phyloP scores from a whole-genome alignment of 2,113 vertebrate genomes.

The Elephas maximus region DNA sequence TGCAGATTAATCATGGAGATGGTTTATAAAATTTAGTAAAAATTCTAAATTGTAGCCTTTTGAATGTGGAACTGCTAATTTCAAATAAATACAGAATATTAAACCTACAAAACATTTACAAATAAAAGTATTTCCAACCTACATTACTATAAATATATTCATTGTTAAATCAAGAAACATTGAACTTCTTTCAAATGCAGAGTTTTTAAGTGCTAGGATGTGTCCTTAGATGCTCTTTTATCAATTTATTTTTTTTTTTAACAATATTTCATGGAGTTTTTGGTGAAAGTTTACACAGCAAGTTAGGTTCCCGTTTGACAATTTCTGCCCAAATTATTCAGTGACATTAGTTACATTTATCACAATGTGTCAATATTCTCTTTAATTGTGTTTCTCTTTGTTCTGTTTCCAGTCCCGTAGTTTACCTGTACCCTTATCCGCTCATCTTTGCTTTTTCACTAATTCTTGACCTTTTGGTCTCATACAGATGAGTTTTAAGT shows the following conservation, averaged over 20 bases:
- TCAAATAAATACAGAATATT: slow-evolving; percentile 35
- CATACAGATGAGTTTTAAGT: no score
- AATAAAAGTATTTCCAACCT: slow-evolving; percentile 21
- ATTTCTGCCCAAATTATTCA: background rate
- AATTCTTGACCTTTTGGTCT: no score
- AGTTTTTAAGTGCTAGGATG: background rate
- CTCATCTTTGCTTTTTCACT: no score
- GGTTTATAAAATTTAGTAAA: slow-evolving; percentile 26
- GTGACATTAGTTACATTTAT: background rate
- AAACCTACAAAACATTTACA: slow-evolving; percentile 23
- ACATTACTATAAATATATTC: slow-evolving; percentile 41
- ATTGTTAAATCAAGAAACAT: slow-evolving; percentile 41
- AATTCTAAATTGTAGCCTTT: slow-evolving; percentile 8
- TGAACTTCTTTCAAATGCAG: slow-evolving; percentile 30
- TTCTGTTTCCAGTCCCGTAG: background rate
- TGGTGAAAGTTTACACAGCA: background rate
- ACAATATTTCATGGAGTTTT: background rate
- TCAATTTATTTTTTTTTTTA: background rate
- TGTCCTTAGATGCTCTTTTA: no score
- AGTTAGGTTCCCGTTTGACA: background rate
- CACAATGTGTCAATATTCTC: no score
- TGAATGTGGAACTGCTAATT: slow-evolving; percentile 29
- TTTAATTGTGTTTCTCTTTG: background rate
- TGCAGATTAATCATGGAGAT: background rate
- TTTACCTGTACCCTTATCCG: no score